Conservation (phyloP, 2,113 vertebrate species). For the Dicerorhinus sumatrensis region DNA sequence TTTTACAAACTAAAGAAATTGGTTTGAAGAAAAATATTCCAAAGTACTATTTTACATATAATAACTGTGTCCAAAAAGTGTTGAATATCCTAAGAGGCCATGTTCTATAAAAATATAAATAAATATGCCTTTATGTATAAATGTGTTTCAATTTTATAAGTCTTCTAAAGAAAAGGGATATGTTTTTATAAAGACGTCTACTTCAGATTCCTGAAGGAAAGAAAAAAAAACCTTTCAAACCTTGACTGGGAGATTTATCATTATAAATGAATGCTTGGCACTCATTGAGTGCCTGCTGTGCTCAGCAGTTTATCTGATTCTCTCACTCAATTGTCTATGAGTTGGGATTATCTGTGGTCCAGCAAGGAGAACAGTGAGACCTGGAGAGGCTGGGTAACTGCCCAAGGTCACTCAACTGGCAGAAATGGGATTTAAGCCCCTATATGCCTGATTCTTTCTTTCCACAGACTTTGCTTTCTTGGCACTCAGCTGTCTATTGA, state of each 20-base stretch:
- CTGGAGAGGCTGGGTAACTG: not conserved
- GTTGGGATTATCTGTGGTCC: not conserved
- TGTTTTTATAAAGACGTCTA: constrained; percentile 39
- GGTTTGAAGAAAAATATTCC: constrained; percentile 47
- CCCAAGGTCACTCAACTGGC: not conserved
- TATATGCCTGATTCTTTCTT: not conserved
- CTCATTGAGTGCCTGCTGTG: not conserved
- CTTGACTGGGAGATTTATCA: not conserved
- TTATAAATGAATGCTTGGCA: not conserved
- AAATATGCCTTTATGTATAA: constrained; percentile 53
- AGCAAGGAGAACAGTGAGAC: not conserved
- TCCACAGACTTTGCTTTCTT: not conserved
- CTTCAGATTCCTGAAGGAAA: constrained; percentile 14
- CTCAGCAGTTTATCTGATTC: not conserved
- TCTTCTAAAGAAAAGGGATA: constrained; percentile 10
- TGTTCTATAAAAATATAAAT: constrained; percentile 60
- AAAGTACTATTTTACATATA: constrained; percentile 44
- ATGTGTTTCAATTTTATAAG: constrained; percentile 55
- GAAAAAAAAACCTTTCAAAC: not conserved
- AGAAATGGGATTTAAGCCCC: not conserved
- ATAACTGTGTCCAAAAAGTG: constrained; percentile 5
- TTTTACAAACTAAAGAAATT: constrained; percentile 55
- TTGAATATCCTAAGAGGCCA: not conserved
- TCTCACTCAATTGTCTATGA: not conserved
- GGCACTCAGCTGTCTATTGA: not conserved